Conservation (phyloP, 2,888 invertebrate genomes). For the Limnephilus rhombicus region DNA sequence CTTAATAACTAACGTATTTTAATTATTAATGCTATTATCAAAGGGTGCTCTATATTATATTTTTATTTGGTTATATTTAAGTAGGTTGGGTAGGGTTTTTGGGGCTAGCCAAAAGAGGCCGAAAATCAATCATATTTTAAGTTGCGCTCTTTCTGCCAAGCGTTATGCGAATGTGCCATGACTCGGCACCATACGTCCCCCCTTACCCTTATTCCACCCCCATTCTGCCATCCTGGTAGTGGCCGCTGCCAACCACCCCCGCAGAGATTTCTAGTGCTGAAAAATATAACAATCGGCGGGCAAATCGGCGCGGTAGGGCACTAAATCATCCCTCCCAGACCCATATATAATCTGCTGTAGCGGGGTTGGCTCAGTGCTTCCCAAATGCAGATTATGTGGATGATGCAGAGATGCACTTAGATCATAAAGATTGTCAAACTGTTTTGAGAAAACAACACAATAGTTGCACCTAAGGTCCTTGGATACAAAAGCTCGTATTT, state of each 20-base stretch:
- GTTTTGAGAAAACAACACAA: background rate
- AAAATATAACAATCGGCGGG: conserved; percentile 62
- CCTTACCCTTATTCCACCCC: background rate
- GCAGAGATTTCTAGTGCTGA: conserved; percentile 39
- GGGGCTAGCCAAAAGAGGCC: background rate
- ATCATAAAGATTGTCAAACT: background rate
- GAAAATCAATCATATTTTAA: background rate
- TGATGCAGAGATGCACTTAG: conserved; percentile 1
- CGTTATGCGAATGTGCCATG: conserved; percentile 20
- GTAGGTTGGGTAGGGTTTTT: background rate
- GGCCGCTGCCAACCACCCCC: conserved; percentile 33
- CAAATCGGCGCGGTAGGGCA: conserved; percentile 63
- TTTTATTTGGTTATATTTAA: background rate
- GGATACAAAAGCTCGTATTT: too few relatives aligned
- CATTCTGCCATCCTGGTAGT: background rate
- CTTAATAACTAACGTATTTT: background rate
- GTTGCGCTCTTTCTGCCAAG: background rate
- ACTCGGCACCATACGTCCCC: background rate
- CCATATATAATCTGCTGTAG: conserved; percentile 61
- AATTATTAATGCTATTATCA: background rate
- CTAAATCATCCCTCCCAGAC: conserved; percentile 63
- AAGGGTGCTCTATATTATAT: background rate
- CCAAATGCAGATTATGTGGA: conserved; percentile 28
- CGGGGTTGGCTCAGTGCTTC: conserved; percentile 21
- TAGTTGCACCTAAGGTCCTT: too few relatives aligned